Percentiles rank a stretch among this genome's conserved stretches.
phyloP scores from a whole-genome alignment of 2,797 vertebrate genomes.

The Platalea minor region DNA sequence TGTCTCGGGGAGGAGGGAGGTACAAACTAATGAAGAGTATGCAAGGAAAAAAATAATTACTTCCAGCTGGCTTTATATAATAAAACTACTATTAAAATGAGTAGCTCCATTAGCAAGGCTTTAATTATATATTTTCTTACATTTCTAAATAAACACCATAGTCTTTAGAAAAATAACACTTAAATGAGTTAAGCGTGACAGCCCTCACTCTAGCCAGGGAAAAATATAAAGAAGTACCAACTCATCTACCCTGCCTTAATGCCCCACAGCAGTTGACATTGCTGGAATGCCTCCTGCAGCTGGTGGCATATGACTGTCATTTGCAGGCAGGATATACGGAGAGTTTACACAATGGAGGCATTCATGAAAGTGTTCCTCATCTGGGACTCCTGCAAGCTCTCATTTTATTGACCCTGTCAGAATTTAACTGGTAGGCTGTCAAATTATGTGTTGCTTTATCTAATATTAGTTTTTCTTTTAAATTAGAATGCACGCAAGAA shows the following conservation, averaged over 20 bases:
- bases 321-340: slow-evolving; percentile 63
- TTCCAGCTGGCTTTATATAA: slow-evolving; percentile 72
- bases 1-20: slow-evolving; percentile 38
- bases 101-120: slow-evolving; percentile 59
- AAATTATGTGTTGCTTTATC: slow-evolving; percentile 65
- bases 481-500: slow-evolving; percentile 41
- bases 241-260: slow-evolving; percentile 58
- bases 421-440: slow-evolving; percentile 65
- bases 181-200: slow-evolving; percentile 47
- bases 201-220: slow-evolving; percentile 53
- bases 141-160: slow-evolving; percentile 28
- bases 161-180: slow-evolving; percentile 33
- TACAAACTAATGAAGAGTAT: slow-evolving; percentile 63
- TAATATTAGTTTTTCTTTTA: slow-evolving; percentile 63
- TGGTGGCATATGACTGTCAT: slow-evolving; percentile 77
- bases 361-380: slow-evolving; percentile 64
- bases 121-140: slow-evolving; percentile 66
- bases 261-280: slow-evolving; percentile 68
- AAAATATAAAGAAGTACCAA: slow-evolving; percentile 77
- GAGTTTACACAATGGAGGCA: slow-evolving; percentile 59
- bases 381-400: slow-evolving; percentile 64
- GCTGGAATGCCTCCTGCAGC: slow-evolving; percentile 74
- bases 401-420: slow-evolving; percentile 69
- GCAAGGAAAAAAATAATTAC: slow-evolving; percentile 68
- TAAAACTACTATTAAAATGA: slow-evolving; percentile 73